A percentile compares a stretch with the other conserved stretches of the same genome.
These are phyloP conservation scores for Camponotus floridanus DNA, from an alignment of 1,140 invertebrate species.

Conservation along the genomic window DNA sequence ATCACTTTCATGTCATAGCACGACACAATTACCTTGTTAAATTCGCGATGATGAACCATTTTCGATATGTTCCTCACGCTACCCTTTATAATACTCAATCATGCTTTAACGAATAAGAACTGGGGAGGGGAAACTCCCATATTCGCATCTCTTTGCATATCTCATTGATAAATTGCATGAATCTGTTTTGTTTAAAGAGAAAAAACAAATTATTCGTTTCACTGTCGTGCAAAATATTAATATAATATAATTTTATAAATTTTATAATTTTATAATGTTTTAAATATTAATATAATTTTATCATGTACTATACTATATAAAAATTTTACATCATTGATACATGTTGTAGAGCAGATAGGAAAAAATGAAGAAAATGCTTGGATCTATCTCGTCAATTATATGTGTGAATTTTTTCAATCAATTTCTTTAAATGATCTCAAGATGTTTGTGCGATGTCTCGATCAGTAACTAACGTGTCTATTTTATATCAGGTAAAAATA, in stretches of 20 bases:
- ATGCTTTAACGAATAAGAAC: constrained; percentile 71
- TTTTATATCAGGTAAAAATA: constrained; percentile 28
- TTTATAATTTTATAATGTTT: too few species aligned
- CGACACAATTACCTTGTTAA: constrained; percentile 38
- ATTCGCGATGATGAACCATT: constrained; percentile 39
- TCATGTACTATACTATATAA: too few species aligned
- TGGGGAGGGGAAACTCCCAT: constrained; percentile 67
- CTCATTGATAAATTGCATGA: constrained; percentile 28
- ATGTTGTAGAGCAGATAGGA: background rate
- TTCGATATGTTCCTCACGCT: constrained; percentile 60
- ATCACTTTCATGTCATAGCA: background rate
- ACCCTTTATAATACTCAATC: constrained; percentile 73
- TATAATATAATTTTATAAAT: too few species aligned
- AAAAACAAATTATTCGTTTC: background rate
- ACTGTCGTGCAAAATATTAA: constrained; percentile 7
- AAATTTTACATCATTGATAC: background rate
- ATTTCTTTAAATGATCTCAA: background rate
- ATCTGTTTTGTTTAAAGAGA: constrained; percentile 14
- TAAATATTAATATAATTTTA: too few species aligned
- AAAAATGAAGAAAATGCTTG: background rate
- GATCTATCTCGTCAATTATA: background rate
- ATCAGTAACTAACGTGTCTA: background rate
- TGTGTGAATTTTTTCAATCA: background rate
- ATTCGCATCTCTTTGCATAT: constrained; percentile 64
- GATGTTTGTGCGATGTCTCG: background rate